Evolutionary conservation across 2,888 invertebrate genomes (phyloP).

Genomic region (Metacarcinus magister): DNA sequence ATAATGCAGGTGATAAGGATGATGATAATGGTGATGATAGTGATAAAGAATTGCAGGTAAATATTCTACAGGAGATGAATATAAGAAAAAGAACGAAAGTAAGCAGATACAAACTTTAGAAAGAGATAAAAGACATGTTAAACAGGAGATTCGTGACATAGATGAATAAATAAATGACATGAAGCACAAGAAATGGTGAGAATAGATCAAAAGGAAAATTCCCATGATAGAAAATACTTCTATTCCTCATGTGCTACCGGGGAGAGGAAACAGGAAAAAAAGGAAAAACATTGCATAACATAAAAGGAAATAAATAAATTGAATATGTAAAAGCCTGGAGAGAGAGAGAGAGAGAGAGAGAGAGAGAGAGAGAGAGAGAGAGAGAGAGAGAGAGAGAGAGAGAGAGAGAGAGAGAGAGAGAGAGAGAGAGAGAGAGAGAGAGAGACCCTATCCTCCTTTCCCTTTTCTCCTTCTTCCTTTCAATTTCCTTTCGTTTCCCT

Average conservation of each 20-base stretch:
- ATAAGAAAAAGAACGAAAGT: too few relatives aligned
- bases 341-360: not conserved
- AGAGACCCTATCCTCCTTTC: not conserved
- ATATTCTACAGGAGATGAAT: too few relatives aligned
- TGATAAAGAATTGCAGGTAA: too few relatives aligned
- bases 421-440: too few relatives aligned
- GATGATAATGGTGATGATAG: not conserved
- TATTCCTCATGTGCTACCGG: not conserved
- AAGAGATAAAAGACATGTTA: too few relatives aligned
- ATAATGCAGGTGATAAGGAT: not conserved
- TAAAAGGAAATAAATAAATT: too few relatives aligned
- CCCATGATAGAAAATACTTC: not conserved
- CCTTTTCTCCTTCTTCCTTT: not conserved
- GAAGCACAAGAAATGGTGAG: not conserved
- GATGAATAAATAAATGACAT: not conserved
- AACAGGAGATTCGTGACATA: too few relatives aligned
- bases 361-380: conserved; percentile 2
- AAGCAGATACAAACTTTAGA: too few relatives aligned
- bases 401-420: conserved; percentile 11
- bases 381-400: conserved; percentile 2
- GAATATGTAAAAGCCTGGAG: too few relatives aligned
- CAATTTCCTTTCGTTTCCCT: not conserved
- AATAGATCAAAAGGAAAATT: not conserved
- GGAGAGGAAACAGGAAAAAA: not conserved
- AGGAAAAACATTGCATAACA: not conserved